Evolutionary conservation across 2,113 vertebrate species (phyloP).

Genomic region (Pantherophis guttatus): DNA sequence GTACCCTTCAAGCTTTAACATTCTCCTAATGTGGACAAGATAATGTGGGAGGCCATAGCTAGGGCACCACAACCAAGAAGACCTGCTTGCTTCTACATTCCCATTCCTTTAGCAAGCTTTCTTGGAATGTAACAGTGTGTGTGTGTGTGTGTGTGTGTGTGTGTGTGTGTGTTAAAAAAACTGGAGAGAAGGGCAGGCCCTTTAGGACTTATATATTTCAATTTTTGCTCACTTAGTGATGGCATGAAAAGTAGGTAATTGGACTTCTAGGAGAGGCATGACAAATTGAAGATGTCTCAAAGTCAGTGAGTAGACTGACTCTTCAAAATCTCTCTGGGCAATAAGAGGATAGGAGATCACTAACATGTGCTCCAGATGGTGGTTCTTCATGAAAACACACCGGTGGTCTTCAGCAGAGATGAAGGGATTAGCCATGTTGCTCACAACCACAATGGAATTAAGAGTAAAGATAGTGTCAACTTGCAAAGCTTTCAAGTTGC

Average conservation of each 20-base stretch:
- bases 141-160: too few relatives aligned
- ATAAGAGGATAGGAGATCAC: neutral
- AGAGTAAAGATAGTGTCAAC: neutral
- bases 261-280: neutral
- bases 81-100: neutral
- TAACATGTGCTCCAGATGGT: neutral
- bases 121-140: neutral
- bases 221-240: neutral
- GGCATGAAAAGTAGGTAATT: neutral
- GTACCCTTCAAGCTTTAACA: neutral
- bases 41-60: neutral
- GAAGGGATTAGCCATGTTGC: neutral
- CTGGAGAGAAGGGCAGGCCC: neutral
- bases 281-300: neutral
- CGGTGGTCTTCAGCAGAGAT: neutral
- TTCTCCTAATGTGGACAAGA: neutral
- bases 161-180: neutral
- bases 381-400: neutral
- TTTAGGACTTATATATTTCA: neutral
- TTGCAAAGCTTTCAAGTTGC: too few relatives aligned
- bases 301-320: neutral
- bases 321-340: neutral
- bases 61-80: neutral
- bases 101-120: neutral
- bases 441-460: neutral